These are phyloP conservation scores for Ylistrum balloti DNA, from an alignment of 1,140 invertebrate species.

Conservation along the genomic window DNA sequence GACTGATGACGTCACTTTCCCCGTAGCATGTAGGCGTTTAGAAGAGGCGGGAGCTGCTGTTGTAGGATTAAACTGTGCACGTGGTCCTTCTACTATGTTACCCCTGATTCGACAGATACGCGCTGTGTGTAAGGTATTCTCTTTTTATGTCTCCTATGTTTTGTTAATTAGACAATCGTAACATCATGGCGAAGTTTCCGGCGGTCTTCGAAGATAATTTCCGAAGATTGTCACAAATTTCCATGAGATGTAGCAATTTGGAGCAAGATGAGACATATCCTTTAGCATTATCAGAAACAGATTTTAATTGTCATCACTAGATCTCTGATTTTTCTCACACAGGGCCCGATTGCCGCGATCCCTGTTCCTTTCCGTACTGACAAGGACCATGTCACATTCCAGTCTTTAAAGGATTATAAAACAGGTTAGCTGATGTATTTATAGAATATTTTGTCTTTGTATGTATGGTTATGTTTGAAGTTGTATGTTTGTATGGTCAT, in stretches of 20 bases:
- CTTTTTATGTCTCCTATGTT: too few species aligned
- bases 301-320: too few species aligned
- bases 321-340: neutral
- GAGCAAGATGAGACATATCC: too few species aligned
- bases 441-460: too few species aligned
- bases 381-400: constrained; percentile 61
- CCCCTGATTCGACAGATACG: constrained; percentile 71
- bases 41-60: constrained; percentile 76
- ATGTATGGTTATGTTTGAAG: too few species aligned
- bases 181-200: too few species aligned
- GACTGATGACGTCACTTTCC: constrained; percentile 67
- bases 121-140: constrained; percentile 73
- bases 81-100: constrained; percentile 77
- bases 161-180: too few species aligned
- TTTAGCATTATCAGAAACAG: too few species aligned
- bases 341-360: constrained; percentile 73
- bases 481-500: too few species aligned
- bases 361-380: constrained; percentile 69
- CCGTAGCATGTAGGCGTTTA: constrained; percentile 70
- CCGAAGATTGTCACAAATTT: too few species aligned
- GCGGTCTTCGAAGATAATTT: too few species aligned
- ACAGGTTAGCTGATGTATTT: constrained; percentile 59
- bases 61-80: constrained; percentile 77
- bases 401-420: constrained; percentile 62
- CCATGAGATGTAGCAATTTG: too few species aligned